Percentiles rank a stretch among this genome's conserved stretches.
phyloP scores from a whole-genome alignment of 2,113 vertebrate genomes.

The Hippocampus comes region DNA sequence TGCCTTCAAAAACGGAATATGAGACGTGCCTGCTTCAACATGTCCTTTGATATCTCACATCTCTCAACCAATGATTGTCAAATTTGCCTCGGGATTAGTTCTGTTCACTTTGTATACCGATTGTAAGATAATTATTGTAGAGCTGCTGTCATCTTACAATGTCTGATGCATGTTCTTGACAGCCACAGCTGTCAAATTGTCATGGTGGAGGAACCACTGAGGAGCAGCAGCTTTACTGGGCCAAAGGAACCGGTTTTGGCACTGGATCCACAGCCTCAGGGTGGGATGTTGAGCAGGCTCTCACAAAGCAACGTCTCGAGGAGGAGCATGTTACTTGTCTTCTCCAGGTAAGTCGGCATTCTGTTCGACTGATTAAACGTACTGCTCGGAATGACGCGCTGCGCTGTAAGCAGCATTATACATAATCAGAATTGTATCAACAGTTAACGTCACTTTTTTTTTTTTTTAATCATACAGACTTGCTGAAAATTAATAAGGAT shows the following conservation, averaged over 20 bases:
- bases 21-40: neutral
- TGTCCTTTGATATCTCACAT: too few species aligned
- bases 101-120: too few species aligned
- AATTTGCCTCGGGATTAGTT: too few species aligned
- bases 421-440: too few species aligned
- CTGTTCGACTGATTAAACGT: neutral
- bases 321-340: conserved; percentile 98
- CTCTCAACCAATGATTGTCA: too few species aligned
- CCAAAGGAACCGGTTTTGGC: conserved; percentile 96
- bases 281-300: conserved; percentile 98
- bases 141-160: neutral
- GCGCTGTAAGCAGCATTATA: neutral
- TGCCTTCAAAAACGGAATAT: neutral
- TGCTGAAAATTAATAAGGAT: neutral
- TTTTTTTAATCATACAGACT: neutral
- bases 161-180: neutral
- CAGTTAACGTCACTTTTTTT: neutral
- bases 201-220: conserved; percentile 85
- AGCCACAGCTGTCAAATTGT: conserved; percentile 89
- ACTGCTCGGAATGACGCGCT: neutral
- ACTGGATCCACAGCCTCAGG: conserved; percentile 97
- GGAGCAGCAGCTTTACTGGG: conserved; percentile 98
- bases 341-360: conserved; percentile 76
- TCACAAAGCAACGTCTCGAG: conserved; percentile 96
- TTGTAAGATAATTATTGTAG: too few species aligned